Conservation (phyloP, 1,140 invertebrate genomes). For the Camponotus vicinus region DNA sequence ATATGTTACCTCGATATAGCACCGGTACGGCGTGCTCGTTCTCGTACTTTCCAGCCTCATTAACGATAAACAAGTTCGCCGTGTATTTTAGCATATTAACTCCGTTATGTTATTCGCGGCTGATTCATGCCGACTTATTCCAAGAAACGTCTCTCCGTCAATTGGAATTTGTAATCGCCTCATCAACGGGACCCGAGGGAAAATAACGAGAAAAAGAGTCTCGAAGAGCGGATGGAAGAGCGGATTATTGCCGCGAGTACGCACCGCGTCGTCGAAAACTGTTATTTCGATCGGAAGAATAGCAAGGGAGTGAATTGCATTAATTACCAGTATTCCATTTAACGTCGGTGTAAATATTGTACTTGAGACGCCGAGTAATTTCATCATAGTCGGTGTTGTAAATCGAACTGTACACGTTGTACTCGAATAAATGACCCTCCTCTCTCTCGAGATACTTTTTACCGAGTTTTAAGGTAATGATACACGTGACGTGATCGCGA, state of each 20-base stretch:
- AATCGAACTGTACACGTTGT: background rate
- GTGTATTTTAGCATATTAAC: conserved; percentile 52
- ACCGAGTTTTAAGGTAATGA: background rate
- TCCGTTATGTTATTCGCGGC: conserved; percentile 28
- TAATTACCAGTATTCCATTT: background rate
- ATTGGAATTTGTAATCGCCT: conserved; percentile 21
- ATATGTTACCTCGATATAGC: conserved; percentile 28
- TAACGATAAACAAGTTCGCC: conserved; percentile 58
- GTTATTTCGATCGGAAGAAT: background rate
- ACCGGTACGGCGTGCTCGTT: conserved; percentile 1
- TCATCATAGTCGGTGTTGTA: background rate
- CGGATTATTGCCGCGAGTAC: background rate
- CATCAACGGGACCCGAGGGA: no score
- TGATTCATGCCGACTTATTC: conserved; percentile 35
- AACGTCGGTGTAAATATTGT: background rate
- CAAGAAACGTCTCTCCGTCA: conserved; percentile 5
- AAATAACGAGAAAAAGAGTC: conserved; percentile 47
- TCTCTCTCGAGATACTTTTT: background rate
- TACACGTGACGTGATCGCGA: background rate
- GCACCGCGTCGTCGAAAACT: background rate
- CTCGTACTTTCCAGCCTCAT: conserved; percentile 49
- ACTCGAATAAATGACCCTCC: background rate
- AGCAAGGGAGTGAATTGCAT: background rate
- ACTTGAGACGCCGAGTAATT: background rate
- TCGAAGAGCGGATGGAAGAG: conserved; percentile 32